These are phyloP conservation scores for Hiodon alosoides DNA, from an alignment of 2,113 vertebrate species.

Conservation along the genomic window DNA sequence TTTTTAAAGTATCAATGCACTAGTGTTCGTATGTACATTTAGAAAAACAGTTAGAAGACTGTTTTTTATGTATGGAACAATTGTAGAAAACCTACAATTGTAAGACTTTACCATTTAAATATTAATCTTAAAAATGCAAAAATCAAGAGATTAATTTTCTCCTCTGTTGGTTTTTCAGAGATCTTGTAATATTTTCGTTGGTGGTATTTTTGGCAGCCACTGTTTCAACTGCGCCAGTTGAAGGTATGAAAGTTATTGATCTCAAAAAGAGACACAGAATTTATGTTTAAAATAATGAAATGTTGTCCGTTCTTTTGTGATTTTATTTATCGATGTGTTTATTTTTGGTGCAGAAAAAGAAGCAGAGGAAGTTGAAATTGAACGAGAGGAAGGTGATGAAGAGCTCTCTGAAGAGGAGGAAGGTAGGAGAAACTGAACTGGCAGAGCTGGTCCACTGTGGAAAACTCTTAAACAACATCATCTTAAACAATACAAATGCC, in stretches of 20 bases:
- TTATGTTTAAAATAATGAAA: too few species aligned
- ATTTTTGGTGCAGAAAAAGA: constrained; percentile 56
- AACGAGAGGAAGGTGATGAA: constrained; percentile 51
- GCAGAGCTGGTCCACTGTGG: neutral
- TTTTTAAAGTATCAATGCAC: too few species aligned
- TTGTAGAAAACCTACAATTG: too few species aligned
- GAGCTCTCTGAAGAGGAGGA: constrained; percentile 66
- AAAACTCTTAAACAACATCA: too few species aligned
- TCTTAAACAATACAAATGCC: too few species aligned
- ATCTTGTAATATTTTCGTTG: constrained; percentile 47
- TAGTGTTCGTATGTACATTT: too few species aligned
- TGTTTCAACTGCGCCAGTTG: constrained; percentile 50
- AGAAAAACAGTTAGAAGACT: too few species aligned
- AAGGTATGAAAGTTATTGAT: constrained; percentile 44
- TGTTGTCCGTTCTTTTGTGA: neutral
- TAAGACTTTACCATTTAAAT: too few species aligned
- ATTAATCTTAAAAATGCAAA: neutral
- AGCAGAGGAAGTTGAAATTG: constrained; percentile 50
- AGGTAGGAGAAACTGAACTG: constrained; percentile 41
- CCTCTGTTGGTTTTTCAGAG: constrained; percentile 40
- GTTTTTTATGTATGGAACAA: too few species aligned
- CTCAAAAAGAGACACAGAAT: neutral
- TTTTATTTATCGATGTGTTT: neutral
- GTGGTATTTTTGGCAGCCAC: constrained; percentile 40
- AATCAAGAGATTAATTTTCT: neutral